Evolutionary conservation across 2,113 vertebrate species (phyloP), one percentile per base, ranked within the genome.

Genomic region (Paracyprichromis sp.): DNA sequence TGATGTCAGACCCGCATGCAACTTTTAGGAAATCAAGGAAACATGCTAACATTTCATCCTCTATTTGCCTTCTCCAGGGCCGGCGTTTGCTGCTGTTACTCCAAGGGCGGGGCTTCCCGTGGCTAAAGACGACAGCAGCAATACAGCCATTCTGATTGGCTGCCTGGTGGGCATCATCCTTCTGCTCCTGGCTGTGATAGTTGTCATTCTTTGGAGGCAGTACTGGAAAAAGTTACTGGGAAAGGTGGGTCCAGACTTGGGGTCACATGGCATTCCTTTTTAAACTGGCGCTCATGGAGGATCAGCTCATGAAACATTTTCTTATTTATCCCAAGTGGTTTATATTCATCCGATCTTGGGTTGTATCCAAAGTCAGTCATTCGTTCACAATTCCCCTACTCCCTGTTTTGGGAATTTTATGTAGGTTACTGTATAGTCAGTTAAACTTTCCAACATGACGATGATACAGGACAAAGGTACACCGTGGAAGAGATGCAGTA

Each of bases 121-220:
- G 2, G 97, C 97, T 91, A 98, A 98, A 92, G 97, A 97, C 0
- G 97, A 98, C 88, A 97, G 96, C 88, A 98, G 97, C 90, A 97
- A 98, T 26, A 97, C 97, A 0, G 97, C 98, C 82, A 97, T 98
- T 87, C 96, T 98, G 93, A 98, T 98, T 66, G 97, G 98, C 92
- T 99, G 98, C 92, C 94, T 99, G 92, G 97, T 98, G 93, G 98
- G 98, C 92, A 99, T 99, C 91, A 99, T 99, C 88, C 91, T 99
- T 4, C 96, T 99, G 82, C 95, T 99, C 2, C 85, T 99, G 92
- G 97, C 97, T 1, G 95, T 99, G 87, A 99, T 99, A 4, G 96
- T 97, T 9, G 97, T 98, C 90, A 99, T 99, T 90, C 97, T 99
- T 5, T 99, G 98, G 98, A 93, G 98, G 88, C 97, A 98, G 88